Conservation (phyloP, 2,113 vertebrate species). For the Meles meles region DNA sequence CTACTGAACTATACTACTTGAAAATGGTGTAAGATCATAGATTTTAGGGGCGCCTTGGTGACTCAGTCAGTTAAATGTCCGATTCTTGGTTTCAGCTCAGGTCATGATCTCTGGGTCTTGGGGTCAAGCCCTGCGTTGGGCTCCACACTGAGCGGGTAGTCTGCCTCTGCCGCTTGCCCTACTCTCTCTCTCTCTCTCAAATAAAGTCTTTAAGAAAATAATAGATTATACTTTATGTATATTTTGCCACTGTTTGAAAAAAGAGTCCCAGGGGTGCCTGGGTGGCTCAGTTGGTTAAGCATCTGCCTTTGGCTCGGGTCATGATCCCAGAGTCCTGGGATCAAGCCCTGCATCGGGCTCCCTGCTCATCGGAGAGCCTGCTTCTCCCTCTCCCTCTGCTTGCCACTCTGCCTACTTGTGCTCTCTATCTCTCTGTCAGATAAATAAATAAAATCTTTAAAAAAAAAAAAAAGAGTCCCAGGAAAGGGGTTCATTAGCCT, state of each 20-base stretch:
- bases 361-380: no score
- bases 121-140: not conserved
- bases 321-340: no score
- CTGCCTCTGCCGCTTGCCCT: not conserved
- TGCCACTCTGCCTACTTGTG: no score
- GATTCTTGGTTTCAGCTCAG: not conserved
- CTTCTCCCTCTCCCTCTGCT: no score
- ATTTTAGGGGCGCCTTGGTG: not conserved
- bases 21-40: not conserved
- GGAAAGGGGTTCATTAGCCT: not conserved
- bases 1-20: not conserved
- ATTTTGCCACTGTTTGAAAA: not conserved
- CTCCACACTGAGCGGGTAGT: not conserved
- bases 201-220: not conserved
- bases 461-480: not conserved
- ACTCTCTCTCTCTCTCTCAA: not conserved
- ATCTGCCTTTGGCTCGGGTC: no score
- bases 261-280: not conserved
- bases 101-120: not conserved
- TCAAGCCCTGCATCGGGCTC: no score
- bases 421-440: no score
- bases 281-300: no score
- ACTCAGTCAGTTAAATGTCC: not conserved
- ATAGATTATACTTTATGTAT: not conserved
- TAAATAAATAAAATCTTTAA: no score